phyloP scores from a whole-genome alignment of 2,113 vertebrate species.

The Rousettus leschenaultii region DNA sequence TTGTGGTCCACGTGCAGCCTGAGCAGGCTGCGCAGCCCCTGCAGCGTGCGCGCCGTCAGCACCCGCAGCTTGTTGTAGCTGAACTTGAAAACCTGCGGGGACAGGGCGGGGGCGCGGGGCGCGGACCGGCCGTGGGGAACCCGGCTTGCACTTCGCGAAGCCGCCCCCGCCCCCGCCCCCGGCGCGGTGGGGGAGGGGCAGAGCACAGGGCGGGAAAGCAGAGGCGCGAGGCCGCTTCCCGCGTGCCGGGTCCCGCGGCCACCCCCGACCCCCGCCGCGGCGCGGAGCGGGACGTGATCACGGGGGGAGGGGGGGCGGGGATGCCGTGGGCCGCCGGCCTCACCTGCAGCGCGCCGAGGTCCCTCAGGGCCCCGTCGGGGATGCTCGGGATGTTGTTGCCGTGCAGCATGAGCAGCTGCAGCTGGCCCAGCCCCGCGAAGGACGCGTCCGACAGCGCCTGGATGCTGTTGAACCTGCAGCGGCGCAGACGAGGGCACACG shows the following conservation, averaged over 20 bases:
- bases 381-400: constrained; percentile 91
- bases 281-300: too few relatives aligned
- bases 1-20: constrained; percentile 94
- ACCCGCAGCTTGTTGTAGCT: constrained; percentile 93
- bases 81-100: constrained; percentile 90
- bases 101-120: background rate
- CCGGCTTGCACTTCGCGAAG: fast-evolving
- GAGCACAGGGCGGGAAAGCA: too few relatives aligned
- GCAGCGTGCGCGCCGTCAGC: constrained; percentile 82
- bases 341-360: constrained; percentile 93
- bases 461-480: constrained; percentile 94
- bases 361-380: constrained; percentile 86
- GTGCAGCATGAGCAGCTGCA: constrained; percentile 94
- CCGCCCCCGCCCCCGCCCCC: too few relatives aligned
- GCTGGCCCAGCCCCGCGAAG: constrained; percentile 85
- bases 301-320: too few relatives aligned
- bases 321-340: background rate
- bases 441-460: constrained; percentile 83
- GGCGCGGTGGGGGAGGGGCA: too few relatives aligned
- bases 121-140: too few relatives aligned
- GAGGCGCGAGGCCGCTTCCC: too few relatives aligned
- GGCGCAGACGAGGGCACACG: too few relatives aligned
- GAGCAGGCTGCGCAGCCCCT: constrained; percentile 86
- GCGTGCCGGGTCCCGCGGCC: too few relatives aligned
- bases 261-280: too few relatives aligned